Base-by-base conservation (phyloP, 2,888 invertebrate species). In the Tenthredo notha region DNA sequence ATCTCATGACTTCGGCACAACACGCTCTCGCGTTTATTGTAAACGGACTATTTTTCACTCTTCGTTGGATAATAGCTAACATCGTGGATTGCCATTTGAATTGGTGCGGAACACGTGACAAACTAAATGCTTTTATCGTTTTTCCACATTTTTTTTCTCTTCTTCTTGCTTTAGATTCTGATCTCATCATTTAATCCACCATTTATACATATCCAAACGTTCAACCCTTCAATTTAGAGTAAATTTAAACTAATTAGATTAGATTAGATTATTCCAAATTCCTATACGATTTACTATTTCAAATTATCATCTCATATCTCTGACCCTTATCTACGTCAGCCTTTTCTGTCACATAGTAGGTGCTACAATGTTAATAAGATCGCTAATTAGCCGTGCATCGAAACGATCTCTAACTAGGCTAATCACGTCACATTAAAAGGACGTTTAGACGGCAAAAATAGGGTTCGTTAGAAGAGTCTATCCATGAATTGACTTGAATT, bases 1-100 rank as follows among this genome's bases (percentile, higher is more conserved):
- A 80, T 80, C 80, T 80, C 80, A 40, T 40, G 80, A 80, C 80
- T 58, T 40, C 58, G 58, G 58, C 61, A 61, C 58, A 80, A 80
- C 80, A 80, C 80, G 58, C 80, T 80, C 80, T 33, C 25, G 50
- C 50, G 54, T 54, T 54, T 54, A 33, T 50, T 77, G 29, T 77
- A 29, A 54, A 29, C 54, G 25, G 77, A 29, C 77, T 40, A 54
- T 74, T 43, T 21, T 43, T 43, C 74, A 74, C 40, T 43, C 74
- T 25, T 43, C 43, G 43, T 40, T 40, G 40, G 43, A 43, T 43
- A 43, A 43, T 25, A 21, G 40, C 29, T 9, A 40, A 10, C 43
- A 12, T 47, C 74, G 40, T n/a, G 25, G 74, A 74, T 74, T 74
- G n/a, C 25, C 74, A 25, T 40, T 74, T 25, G 43, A 74, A 74